phyloP scores from a whole-genome alignment of 2,113 vertebrate genomes.

The Crotalus horridus region DNA sequence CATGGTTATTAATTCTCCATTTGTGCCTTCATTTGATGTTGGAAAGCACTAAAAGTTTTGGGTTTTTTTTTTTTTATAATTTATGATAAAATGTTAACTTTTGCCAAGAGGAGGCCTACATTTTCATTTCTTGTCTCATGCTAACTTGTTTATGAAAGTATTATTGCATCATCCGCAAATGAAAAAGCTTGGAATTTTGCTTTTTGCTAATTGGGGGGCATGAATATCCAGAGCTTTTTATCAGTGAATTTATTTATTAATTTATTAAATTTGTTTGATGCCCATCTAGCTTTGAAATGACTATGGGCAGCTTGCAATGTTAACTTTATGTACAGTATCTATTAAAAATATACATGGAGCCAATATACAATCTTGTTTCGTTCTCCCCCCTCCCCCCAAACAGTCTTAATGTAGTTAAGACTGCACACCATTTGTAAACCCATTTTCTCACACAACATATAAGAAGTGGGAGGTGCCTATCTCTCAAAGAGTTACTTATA shows the following conservation, averaged over 20 bases:
- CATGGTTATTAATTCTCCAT: not conserved
- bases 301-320: not conserved
- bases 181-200: not conserved
- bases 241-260: not conserved
- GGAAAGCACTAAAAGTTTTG: not conserved
- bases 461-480: not conserved
- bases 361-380: not conserved
- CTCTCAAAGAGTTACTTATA: not conserved
- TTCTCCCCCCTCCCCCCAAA: not conserved
- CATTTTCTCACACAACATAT: not conserved
- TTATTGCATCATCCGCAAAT: not conserved
- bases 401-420: not conserved
- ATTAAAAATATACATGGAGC: not conserved
- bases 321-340: not conserved
- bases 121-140: not conserved
- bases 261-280: not conserved
- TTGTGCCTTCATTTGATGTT: not conserved
- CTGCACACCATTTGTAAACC: not conserved
- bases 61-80: not conserved
- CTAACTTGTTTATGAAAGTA: not conserved
- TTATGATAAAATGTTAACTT: not conserved
- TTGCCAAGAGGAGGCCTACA: not conserved
- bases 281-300: not conserved
- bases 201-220: not conserved
- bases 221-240: not conserved